phyloP scores from a whole-genome alignment of 1,140 invertebrate genomes.

The Cydia pomonella region DNA sequence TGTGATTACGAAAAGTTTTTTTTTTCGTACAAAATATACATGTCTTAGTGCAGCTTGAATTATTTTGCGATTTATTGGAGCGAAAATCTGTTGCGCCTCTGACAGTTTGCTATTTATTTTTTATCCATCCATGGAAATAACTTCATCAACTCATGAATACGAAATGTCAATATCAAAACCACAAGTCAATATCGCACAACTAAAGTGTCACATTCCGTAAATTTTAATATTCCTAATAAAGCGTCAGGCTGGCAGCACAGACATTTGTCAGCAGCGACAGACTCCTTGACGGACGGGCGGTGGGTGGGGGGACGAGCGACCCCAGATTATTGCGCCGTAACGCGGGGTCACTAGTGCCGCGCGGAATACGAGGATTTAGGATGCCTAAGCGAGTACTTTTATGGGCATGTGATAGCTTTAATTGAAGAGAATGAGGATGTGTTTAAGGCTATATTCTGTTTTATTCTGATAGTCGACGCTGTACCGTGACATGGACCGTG shows the following conservation, averaged over 20 bases:
- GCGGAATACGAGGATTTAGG: constrained; percentile 13
- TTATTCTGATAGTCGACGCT: too few species aligned
- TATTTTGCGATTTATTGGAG: too few species aligned
- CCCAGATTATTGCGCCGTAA: constrained; percentile 30
- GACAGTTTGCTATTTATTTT: too few species aligned
- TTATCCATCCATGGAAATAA: not conserved
- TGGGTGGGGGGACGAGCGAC: constrained; percentile 11
- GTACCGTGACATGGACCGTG: too few species aligned
- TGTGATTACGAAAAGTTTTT: too few species aligned
- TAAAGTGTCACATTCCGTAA: not conserved
- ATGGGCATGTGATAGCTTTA: constrained; percentile 20
- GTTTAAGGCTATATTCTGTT: not conserved
- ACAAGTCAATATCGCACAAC: not conserved
- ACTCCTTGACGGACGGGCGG: constrained; percentile 51
- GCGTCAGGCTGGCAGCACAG: constrained; percentile 36
- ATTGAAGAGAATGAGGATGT: constrained; percentile 2
- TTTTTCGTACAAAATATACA: too few species aligned
- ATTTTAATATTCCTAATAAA: constrained; percentile 50
- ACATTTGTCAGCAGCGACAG: constrained; percentile 55
- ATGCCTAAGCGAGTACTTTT: constrained; percentile 30
- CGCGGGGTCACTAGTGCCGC: constrained; percentile 12
- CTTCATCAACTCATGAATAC: too few species aligned
- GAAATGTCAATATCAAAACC: not conserved
- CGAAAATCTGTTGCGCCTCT: too few species aligned
- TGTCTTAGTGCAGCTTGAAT: too few species aligned